Conservation (phyloP, 2,797 vertebrate species). For the Danio choprae region DNA sequence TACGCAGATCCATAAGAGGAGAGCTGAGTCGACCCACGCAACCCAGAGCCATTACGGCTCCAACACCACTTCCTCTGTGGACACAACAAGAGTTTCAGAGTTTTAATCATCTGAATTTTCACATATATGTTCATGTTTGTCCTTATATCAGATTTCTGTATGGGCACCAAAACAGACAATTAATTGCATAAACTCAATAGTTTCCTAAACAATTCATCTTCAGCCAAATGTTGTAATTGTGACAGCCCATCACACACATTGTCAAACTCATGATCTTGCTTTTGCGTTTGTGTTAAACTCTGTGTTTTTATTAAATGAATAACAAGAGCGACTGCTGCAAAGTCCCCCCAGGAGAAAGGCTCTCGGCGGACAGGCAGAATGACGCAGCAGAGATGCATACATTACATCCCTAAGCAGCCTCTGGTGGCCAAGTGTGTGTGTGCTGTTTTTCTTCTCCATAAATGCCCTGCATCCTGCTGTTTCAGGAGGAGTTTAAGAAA, state of each 20-base stretch:
- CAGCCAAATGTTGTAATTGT: too few relatives aligned
- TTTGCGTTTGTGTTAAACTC: not conserved
- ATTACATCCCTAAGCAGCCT: not conserved
- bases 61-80: constrained; percentile 82
- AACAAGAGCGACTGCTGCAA: constrained; percentile 3
- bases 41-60: constrained; percentile 82
- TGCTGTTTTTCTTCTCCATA: not conserved
- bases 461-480: not conserved
- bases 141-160: too few relatives aligned
- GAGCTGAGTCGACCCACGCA: constrained; percentile 88
- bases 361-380: not conserved
- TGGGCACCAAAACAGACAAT: too few relatives aligned
- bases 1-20: constrained; percentile 87
- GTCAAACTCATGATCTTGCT: not conserved
- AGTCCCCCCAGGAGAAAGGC: constrained; percentile 20
- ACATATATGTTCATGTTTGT: too few relatives aligned
- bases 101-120: too few relatives aligned
- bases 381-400: not conserved
- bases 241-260: not conserved
- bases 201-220: too few relatives aligned
- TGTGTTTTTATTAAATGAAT: not conserved
- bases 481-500: not conserved
- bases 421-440: not conserved
- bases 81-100: too few relatives aligned
- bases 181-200: too few relatives aligned